Base-by-base conservation (phyloP, 2,888 invertebrate genomes). In the Invenusta paracnida region DNA sequence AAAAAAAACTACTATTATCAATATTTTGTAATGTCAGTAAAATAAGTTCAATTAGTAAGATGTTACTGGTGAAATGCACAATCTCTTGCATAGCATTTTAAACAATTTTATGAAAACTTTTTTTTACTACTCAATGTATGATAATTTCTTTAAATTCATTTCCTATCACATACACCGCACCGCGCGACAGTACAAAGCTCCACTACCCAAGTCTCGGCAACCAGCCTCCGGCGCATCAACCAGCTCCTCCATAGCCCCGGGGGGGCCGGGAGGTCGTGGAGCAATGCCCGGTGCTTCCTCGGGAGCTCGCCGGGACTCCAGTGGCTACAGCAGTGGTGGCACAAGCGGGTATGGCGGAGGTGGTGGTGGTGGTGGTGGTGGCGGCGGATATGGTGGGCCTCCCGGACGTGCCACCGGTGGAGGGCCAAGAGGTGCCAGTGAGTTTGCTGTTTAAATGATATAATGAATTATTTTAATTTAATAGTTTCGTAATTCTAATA, bases 161-260 rank as follows among this genome's bases (percentile, higher is more conserved):
- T n/a, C n/a, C n/a, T n/a, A n/a, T n/a, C n/a, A n/a, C n/a, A n/a
- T n/a, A n/a, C n/a, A n/a, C n/a, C n/a, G n/a, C n/a, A n/a, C n/a
- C n/a, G n/a, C n/a, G n/a, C n/a, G n/a, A n/a, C 73, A 73, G 73
- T 73, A 73, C 73, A 73, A 73, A 73, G 73, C 28, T 0, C 28
- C 29, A 29, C 83, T 66, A 1, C 48, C 82, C 28, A 13, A 25
- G n/a, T 13, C n/a, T 82, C 30, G 82, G 29, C 13, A 28, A 0
- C 83, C 83, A 23, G 30, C 27, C 0, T 27, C 28, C 13, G 48
- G 30, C n/a, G n/a, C n/a, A 27, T 81, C 82, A 25, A 25, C 30
- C 11, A 23, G 79, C 29, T 2, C 30, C 0, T 30, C 27, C 23
- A 83, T 66, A 27, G 67, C 81, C 25, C 31, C 86, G 0, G 0